Conservation (phyloP, 2,113 vertebrate species). For the Bubo bubo region DNA sequence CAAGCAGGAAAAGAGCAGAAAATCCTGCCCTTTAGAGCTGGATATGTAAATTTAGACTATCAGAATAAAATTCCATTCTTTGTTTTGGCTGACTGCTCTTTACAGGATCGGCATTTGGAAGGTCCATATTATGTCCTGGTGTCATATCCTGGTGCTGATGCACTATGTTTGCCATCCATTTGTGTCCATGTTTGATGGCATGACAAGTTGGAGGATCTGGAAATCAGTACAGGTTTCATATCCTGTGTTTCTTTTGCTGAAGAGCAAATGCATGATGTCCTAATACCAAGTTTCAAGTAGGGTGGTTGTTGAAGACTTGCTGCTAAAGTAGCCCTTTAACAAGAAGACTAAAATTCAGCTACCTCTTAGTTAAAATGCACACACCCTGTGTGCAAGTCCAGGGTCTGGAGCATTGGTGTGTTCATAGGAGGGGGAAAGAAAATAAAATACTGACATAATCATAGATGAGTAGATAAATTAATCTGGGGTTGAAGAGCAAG, state of each 20-base stretch:
- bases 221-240: not conserved
- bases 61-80: not conserved
- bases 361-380: not conserved
- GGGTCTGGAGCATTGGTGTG: not conserved
- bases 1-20: not conserved
- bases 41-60: not conserved
- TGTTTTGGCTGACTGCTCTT: not conserved
- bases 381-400: not conserved
- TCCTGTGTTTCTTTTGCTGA: not conserved
- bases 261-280: not conserved
- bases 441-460: not conserved
- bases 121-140: not conserved
- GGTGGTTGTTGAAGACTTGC: not conserved
- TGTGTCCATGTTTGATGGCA: not conserved
- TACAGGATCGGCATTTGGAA: not conserved
- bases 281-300: not conserved
- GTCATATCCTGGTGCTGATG: not conserved
- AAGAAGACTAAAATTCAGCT: not conserved
- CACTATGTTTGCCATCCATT: not conserved
- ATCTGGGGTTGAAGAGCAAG: not conserved
- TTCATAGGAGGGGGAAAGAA: not conserved
- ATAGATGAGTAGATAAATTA: not conserved
- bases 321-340: not conserved
- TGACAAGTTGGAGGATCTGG: not conserved
- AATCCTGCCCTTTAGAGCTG: not conserved